These are phyloP conservation scores for Xiphydria camelus DNA, from an alignment of 2,888 invertebrate genomes.

Conservation along the genomic window DNA sequence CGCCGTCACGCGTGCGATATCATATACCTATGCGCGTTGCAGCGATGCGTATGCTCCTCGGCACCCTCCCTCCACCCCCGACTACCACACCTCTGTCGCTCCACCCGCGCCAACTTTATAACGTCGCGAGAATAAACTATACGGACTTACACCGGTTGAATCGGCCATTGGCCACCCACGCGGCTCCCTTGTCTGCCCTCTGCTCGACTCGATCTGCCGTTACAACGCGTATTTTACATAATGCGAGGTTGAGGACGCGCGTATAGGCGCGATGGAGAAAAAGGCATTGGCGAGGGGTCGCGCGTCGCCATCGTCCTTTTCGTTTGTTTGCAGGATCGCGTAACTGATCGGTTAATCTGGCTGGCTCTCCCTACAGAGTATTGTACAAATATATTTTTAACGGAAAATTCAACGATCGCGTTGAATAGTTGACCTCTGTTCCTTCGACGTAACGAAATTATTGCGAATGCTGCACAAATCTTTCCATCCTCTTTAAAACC, in stretches of 20 bases:
- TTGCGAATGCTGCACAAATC: too few species aligned
- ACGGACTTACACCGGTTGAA: slow-evolving; percentile 17
- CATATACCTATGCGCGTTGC: background rate
- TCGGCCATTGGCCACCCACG: slow-evolving; percentile 44
- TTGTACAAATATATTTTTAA: too few species aligned
- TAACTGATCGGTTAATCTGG: too few species aligned
- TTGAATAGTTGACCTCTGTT: too few species aligned
- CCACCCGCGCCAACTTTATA: background rate
- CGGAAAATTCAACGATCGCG: too few species aligned
- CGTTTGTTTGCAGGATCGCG: slow-evolving; percentile 12
- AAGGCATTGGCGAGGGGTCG: background rate
- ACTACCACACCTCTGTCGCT: slow-evolving; percentile 17
- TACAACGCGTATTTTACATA: slow-evolving; percentile 25
- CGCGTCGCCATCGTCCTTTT: slow-evolving; percentile 8
- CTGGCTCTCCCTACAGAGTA: too few species aligned
- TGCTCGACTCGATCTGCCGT: slow-evolving; percentile 28
- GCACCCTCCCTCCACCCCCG: background rate
- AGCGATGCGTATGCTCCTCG: background rate
- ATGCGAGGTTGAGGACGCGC: slow-evolving; percentile 13
- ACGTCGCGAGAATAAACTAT: background rate
- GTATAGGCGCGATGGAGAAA: slow-evolving; percentile 1
- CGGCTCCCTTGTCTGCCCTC: slow-evolving; percentile 23
- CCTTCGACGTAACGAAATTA: too few species aligned
- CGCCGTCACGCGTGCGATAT: background rate
- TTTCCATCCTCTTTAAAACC: too few species aligned